Conservation (phyloP, 1,140 invertebrate species). For the Chrysomallon squamiferum region DNA sequence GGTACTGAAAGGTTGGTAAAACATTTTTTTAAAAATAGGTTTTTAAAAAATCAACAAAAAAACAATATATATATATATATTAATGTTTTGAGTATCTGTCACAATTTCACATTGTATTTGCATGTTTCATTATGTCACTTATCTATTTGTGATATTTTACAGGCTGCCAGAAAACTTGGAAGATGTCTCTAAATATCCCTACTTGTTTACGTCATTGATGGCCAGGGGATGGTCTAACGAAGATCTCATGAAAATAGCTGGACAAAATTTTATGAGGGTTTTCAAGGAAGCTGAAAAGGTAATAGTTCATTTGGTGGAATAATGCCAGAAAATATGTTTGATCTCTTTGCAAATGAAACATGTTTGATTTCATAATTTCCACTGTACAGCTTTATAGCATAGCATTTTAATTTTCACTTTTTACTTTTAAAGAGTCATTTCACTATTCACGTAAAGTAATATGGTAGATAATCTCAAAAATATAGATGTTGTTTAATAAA, state of each 20-base stretch:
- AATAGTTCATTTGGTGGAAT: constrained; percentile 37
- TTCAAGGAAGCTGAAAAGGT: constrained; percentile 81
- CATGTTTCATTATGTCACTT: too few species aligned
- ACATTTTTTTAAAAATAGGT: too few species aligned
- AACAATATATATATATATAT: too few species aligned
- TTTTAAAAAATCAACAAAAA: too few species aligned
- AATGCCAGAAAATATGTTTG: background rate
- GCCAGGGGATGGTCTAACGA: constrained; percentile 81
- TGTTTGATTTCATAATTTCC: background rate
- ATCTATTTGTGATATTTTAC: too few species aligned
- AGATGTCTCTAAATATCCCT: constrained; percentile 90
- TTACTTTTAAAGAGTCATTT: background rate
- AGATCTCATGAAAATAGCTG: constrained; percentile 85
- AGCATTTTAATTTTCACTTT: too few species aligned
- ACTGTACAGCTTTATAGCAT: too few species aligned
- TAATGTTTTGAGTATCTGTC: too few species aligned
- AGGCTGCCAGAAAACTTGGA: constrained; percentile 76
- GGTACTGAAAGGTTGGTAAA: constrained; percentile 45
- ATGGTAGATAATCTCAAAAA: too few species aligned
- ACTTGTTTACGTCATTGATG: constrained; percentile 77
- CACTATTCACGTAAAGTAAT: too few species aligned
- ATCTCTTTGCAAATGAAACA: background rate
- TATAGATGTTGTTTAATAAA: too few species aligned
- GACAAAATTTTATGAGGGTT: constrained; percentile 84
- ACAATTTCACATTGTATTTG: background rate